Percentiles rank a stretch among this genome's conserved stretches.
Evolutionary conservation across 2,113 vertebrate species (phyloP).

Genomic region (Vulpes lagopus): DNA sequence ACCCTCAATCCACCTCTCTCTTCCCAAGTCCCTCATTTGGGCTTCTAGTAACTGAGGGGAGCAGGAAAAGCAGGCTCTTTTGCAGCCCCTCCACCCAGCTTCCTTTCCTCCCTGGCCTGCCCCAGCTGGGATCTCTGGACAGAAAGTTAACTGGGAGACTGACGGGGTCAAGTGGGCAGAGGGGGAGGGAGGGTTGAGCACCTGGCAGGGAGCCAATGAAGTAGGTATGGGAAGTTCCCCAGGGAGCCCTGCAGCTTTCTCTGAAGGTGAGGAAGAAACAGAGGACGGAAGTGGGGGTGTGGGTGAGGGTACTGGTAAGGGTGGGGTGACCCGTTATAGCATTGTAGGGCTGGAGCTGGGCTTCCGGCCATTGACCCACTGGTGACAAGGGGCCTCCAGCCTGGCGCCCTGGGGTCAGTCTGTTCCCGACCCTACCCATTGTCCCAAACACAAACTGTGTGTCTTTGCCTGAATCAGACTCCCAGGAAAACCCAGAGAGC

Average conservation of each 20-base stretch:
- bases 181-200: background rate
- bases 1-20: background rate
- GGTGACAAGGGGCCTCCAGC: constrained; percentile 65
- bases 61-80: constrained; percentile 40
- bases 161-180: background rate
- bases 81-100: background rate
- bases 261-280: constrained; percentile 75
- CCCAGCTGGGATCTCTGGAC: background rate
- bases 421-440: constrained; percentile 20
- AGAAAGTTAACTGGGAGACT: constrained; percentile 54
- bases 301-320: constrained; percentile 57
- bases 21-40: background rate
- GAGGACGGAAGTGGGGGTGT: constrained; percentile 65
- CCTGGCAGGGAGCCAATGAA: constrained; percentile 37
- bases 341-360: constrained; percentile 65
- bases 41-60: background rate
- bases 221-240: constrained; percentile 44
- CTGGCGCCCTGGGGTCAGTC: constrained; percentile 4
- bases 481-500: constrained; percentile 56
- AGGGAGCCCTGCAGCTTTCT: constrained; percentile 41
- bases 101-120: background rate
- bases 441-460: background rate
- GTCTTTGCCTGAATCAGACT: constrained; percentile 61
- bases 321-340: constrained; percentile 63
- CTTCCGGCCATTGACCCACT: constrained; percentile 75